Conservation (phyloP, 2,113 vertebrate genomes). For the Aptenodytes patagonicus region DNA sequence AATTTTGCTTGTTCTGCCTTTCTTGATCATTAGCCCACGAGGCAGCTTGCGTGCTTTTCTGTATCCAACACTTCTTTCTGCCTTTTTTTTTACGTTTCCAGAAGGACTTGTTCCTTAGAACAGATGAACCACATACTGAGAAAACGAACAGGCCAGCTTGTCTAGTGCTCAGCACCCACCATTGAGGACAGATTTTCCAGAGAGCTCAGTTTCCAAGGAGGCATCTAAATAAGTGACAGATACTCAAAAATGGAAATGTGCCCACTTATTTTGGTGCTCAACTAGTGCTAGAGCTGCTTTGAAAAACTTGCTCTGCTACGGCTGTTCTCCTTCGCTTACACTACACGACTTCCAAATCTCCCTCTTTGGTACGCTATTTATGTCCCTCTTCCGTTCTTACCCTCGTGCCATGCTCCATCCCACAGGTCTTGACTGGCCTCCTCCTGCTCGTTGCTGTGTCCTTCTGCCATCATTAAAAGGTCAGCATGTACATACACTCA, state of each 20-base stretch:
- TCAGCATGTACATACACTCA: not conserved
- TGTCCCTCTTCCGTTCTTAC: not conserved
- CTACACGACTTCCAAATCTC: not conserved
- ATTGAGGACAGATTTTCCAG: slow-evolving; percentile 30
- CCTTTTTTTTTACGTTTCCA: not conserved
- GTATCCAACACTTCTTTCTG: not conserved
- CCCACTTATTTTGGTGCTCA: slow-evolving; percentile 34
- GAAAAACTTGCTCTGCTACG: not conserved
- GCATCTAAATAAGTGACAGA: slow-evolving; percentile 48
- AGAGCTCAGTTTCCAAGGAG: slow-evolving; percentile 52
- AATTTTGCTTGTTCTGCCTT: not conserved
- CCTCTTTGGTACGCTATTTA: not conserved
- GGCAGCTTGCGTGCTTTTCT: slow-evolving; percentile 25
- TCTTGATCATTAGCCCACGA: slow-evolving; percentile 4
- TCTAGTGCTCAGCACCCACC: slow-evolving; percentile 41
- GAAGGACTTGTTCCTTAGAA: slow-evolving; percentile 59
- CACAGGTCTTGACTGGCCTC: not conserved
- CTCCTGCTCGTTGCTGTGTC: not conserved
- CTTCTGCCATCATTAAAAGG: not conserved
- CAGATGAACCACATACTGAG: slow-evolving; percentile 52
- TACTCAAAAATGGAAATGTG: slow-evolving; percentile 35
- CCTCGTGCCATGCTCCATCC: not conserved
- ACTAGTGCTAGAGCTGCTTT: slow-evolving; percentile 11
- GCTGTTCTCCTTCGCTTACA: not conserved
- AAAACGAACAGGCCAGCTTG: slow-evolving; percentile 50